Base-by-base conservation (phyloP, 2,113 vertebrate genomes). In the Ursus arctos region DNA sequence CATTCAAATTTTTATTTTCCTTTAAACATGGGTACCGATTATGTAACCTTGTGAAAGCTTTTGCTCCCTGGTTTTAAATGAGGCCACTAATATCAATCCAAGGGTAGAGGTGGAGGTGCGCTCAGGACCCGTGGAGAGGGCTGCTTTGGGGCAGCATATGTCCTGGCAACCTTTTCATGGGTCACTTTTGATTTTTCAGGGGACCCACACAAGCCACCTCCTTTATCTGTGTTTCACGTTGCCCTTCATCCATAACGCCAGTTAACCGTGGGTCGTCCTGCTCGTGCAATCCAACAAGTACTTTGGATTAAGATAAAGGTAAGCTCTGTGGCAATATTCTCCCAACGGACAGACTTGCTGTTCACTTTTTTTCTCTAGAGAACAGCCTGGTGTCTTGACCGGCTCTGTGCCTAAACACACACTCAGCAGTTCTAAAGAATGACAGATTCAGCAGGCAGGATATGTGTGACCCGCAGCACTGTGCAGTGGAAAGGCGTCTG, bases 1-100 rank as follows among this genome's bases (percentile, higher is more conserved):
- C 65, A 36, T 49, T 96, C 61, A 76, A 11, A 26, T 51, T 69
- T 89, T 71, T 67, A n/a, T 94, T 97, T 94, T 82, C 65, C 77
- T 87, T 40, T 49, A 11, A 65, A 83, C 74, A 19, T 49, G 49
- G 59, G 28, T 74, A 11, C 69, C 16, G 57, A 81, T 61, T 76
- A 57, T 19, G 4, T 47, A 82, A 79, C 31, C 18, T 57, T 43
- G 9, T 26, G 53, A 24, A 24, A 15, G 36, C 57, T 36, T 88
- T 28, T 26, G 80, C 84, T 55, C 55, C 71, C 85, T 21, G 40
- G 40, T 31, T 28, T 28, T 51, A 76, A 63, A 31, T 7, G 28
- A 67, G 63, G 22, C 57, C 4, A 14, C 65, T 43, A 19, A 26
- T 63, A 43, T 16, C 13, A 24, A 55, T 51, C 8, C 6, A 1